Base-by-base conservation (phyloP, 2,888 invertebrate genomes). In the Dysmachus trigonus region DNA sequence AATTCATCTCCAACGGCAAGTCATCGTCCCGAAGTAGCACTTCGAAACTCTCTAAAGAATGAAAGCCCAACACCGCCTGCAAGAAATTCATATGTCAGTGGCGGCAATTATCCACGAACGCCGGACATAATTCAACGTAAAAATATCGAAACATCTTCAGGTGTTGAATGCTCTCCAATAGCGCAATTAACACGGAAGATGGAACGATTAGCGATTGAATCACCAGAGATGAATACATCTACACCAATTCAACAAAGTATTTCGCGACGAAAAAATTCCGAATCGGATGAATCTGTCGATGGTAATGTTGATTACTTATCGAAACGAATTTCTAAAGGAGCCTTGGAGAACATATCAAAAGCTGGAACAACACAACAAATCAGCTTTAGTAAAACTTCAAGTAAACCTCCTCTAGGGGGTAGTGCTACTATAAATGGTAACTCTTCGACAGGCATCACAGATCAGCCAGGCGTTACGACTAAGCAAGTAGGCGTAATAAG, bases 261-360 rank as follows among this genome's bases (percentile, higher is more conserved):
- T 47, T 47, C 79, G n/a, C 31, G 51, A 22, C 15, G 35, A 35
- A 73, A 76, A 8, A 85, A 51, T 15, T 85, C 82, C 8, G 88
- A 89, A 79, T 85, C 88, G 22, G 82, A 87, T 62, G 88, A 88
- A 38, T 88, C 88, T 10, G 86, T 86, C 27, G 87, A 87, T 87
- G 88, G 89, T 88, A 88, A 88, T 87, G 89, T 89, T 90, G 74
- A 90, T 92, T 74, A 93, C 87, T 93, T 88, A 91, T 90, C 71
- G 93, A 94, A 89, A 74, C 89, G 88, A 51, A 88, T 90, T 87
- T 93, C 95, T 8, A 94, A 93, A 89, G 92, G 93, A n/a, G 94
- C 95, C 10, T 91, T 95, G 82, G 95, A 95, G 90, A 94, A 95
- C 89, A 95, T 95, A 89, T 93, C 95, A 41, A 94, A 94, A 90